These are phyloP conservation scores for Pocillopora verrucosa DNA, from an alignment of 64 coral and sea anemone species.

Conservation along the genomic window DNA sequence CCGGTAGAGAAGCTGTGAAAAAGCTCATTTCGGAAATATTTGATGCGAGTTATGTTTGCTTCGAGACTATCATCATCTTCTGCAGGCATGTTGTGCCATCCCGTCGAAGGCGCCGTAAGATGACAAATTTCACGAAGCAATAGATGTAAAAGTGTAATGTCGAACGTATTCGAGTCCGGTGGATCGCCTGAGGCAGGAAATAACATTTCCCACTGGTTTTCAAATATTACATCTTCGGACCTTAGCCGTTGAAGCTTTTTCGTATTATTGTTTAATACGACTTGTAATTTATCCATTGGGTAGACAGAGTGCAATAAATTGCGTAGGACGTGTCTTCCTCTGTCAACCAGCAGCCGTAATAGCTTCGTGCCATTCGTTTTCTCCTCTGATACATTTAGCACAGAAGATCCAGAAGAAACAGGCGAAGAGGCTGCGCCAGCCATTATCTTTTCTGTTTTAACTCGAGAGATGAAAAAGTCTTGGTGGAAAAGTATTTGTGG, in stretches of 20 bases:
- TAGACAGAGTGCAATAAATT: neutral
- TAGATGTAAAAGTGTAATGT: constrained; percentile 63
- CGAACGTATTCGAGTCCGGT: constrained; percentile 14
- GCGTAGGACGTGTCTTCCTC: constrained; percentile 46
- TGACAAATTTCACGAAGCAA: constrained; percentile 49
- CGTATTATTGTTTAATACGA: neutral
- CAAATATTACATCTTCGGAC: neutral
- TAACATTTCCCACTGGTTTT: constrained; percentile 16
- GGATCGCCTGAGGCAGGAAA: constrained; percentile 1
- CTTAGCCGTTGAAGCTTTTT: neutral
- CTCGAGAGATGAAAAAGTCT: no score
- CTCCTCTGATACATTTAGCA: neutral
- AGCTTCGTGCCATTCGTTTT: constrained; percentile 59
- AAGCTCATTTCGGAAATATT: constrained; percentile 49
- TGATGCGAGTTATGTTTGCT: constrained; percentile 56
- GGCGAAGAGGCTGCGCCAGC: no score
- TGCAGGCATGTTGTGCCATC: constrained; percentile 57
- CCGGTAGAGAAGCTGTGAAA: constrained; percentile 13
- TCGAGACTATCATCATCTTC: constrained; percentile 39
- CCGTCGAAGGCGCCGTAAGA: constrained; percentile 30
- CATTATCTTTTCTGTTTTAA: no score
- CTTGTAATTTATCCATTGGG: neutral
- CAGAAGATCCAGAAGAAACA: no score
- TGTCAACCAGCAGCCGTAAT: constrained; percentile 35
- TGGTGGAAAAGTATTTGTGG: no score